These are phyloP conservation scores for Drosophila bunnanda DNA, from an alignment of 2,888 invertebrate species.

Conservation along the genomic window DNA sequence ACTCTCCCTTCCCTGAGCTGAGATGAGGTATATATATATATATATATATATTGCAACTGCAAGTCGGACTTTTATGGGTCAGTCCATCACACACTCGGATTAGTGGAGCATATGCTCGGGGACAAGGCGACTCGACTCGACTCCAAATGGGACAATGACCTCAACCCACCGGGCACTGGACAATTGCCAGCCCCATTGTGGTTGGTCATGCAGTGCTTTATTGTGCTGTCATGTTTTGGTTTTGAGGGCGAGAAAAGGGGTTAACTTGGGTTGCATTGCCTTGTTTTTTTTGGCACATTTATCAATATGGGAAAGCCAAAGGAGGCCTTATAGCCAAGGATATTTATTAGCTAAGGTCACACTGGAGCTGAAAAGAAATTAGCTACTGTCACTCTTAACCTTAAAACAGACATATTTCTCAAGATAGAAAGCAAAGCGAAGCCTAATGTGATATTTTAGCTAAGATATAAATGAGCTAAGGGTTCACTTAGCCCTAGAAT, in stretches of 20 bases:
- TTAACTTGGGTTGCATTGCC: not conserved
- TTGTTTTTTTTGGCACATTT: too few relatives aligned
- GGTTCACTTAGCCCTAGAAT: too few relatives aligned
- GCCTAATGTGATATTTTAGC: too few relatives aligned
- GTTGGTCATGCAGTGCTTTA: slow-evolving; percentile 48
- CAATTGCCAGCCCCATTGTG: slow-evolving; percentile 49
- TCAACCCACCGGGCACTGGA: slow-evolving; percentile 9
- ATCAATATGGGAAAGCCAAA: not conserved
- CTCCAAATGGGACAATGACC: slow-evolving; percentile 20
- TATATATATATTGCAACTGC: slow-evolving; percentile 42
- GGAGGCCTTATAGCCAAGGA: not conserved
- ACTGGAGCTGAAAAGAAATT: not conserved
- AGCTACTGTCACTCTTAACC: not conserved
- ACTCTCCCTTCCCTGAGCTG: slow-evolving; percentile 24
- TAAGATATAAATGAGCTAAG: too few relatives aligned
- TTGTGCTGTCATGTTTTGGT: not conserved
- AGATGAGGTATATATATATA: slow-evolving; percentile 1
- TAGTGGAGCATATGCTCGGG: slow-evolving; percentile 63
- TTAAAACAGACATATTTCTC: too few relatives aligned
- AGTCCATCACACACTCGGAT: slow-evolving; percentile 48
- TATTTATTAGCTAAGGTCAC: not conserved
- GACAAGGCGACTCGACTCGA: slow-evolving; percentile 26
- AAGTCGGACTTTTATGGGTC: slow-evolving; percentile 66
- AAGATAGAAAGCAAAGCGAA: too few relatives aligned
- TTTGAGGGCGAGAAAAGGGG: not conserved